Conservation (phyloP, 2,888 invertebrate species). For the Sphinx pinastri region DNA sequence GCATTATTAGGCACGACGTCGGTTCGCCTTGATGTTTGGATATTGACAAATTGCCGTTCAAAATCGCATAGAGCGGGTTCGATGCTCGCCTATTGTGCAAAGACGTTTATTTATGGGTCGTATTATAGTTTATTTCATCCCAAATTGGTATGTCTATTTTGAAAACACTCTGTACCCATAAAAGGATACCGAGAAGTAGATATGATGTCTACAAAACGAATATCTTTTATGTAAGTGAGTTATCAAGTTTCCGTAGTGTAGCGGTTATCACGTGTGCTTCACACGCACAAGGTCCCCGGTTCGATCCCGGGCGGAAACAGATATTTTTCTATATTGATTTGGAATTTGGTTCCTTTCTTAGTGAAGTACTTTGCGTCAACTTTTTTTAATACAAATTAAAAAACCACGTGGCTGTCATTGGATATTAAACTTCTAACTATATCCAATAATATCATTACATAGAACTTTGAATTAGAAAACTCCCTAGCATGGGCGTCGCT, state of each 20-base stretch:
- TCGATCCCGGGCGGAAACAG: constrained; percentile 88
- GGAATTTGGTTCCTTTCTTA: not conserved
- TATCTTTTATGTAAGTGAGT: not conserved
- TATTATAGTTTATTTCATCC: constrained; percentile 6
- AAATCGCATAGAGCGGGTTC: constrained; percentile 60
- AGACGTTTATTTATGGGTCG: constrained; percentile 55
- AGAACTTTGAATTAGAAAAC: too few relatives aligned
- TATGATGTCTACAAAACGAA: too few relatives aligned
- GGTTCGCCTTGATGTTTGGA: constrained; percentile 19
- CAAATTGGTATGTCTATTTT: not conserved
- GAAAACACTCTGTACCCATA: not conserved
- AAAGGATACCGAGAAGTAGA: not conserved
- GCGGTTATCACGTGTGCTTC: constrained; percentile 92
- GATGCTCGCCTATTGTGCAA: constrained; percentile 51
- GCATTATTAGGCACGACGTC: constrained; percentile 8
- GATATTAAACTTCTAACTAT: too few relatives aligned
- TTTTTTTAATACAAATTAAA: too few relatives aligned
- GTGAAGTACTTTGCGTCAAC: too few relatives aligned
- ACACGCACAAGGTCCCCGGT: constrained; percentile 90
- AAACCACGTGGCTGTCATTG: too few relatives aligned
- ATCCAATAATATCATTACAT: too few relatives aligned
- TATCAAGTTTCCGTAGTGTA: constrained; percentile 88
- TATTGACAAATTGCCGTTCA: constrained; percentile 69
- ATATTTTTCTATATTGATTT: not conserved
- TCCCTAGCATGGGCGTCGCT: too few relatives aligned